Evolutionary conservation across 2,113 vertebrate species (phyloP).

Genomic region (Parotia lawesii): DNA sequence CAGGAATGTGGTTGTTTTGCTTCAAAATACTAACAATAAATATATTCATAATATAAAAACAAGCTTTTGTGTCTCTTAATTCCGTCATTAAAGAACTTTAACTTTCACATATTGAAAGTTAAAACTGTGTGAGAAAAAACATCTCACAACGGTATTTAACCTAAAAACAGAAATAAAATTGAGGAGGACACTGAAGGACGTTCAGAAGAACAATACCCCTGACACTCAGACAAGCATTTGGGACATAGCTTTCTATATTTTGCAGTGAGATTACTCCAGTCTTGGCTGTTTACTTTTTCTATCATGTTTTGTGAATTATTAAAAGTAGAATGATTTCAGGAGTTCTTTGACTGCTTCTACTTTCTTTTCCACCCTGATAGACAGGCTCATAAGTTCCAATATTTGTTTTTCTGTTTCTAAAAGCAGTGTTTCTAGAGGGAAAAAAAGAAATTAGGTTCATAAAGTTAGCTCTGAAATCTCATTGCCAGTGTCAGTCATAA

Average conservation of each 20-base stretch:
- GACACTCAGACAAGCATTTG: neutral
- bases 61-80: neutral
- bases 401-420: neutral
- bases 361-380: neutral
- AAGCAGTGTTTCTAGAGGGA: neutral
- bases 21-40: neutral
- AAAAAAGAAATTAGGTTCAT: neutral
- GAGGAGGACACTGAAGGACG: accelerated
- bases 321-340: neutral
- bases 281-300: neutral
- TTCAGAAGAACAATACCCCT: neutral
- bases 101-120: neutral
- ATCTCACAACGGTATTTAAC: neutral
- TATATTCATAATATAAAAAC: neutral
- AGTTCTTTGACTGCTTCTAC: neutral
- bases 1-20: neutral
- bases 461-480: conserved; percentile 17
- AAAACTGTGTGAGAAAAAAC: neutral
- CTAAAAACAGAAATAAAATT: neutral
- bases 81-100: neutral
- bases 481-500: neutral
- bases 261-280: neutral
- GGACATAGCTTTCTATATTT: neutral
- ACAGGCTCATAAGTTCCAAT: neutral
- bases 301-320: neutral